Evolutionary conservation across 2,797 vertebrate genomes (phyloP).

Genomic region (Natrix natrix): DNA sequence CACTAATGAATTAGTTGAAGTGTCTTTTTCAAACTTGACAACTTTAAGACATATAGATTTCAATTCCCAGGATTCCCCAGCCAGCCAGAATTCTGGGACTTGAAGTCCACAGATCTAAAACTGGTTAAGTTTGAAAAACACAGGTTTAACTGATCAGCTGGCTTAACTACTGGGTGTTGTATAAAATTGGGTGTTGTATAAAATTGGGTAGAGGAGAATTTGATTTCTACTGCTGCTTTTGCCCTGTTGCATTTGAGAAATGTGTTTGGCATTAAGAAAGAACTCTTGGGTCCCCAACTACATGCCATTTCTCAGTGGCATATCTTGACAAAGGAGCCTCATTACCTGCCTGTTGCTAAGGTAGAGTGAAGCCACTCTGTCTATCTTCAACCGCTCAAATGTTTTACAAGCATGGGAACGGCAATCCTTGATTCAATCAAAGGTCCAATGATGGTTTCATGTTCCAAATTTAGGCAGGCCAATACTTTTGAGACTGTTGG

Average conservation of each 20-base stretch:
- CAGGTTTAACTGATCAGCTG: background rate
- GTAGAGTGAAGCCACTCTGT: background rate
- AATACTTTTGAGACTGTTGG: background rate
- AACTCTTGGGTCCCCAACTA: background rate
- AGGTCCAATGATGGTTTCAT: background rate
- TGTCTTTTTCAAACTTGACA: background rate
- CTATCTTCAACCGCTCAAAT: background rate
- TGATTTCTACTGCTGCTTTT: background rate
- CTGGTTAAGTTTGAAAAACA: background rate
- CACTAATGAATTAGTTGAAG: background rate
- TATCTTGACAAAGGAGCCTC: background rate
- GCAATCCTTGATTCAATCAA: background rate
- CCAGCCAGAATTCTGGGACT: background rate
- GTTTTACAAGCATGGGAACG: background rate
- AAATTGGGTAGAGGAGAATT: background rate
- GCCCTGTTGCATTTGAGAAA: background rate
- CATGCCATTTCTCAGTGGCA: background rate
- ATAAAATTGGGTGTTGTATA: background rate
- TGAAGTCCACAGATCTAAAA: background rate
- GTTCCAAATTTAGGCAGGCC: background rate
- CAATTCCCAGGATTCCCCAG: background rate
- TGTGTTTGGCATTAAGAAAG: background rate
- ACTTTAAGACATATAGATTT: background rate
- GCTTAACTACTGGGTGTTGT: background rate
- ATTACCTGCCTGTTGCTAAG: background rate